Base-by-base conservation (phyloP, 2,797 vertebrate genomes). In the Numenius phaeopus region DNA sequence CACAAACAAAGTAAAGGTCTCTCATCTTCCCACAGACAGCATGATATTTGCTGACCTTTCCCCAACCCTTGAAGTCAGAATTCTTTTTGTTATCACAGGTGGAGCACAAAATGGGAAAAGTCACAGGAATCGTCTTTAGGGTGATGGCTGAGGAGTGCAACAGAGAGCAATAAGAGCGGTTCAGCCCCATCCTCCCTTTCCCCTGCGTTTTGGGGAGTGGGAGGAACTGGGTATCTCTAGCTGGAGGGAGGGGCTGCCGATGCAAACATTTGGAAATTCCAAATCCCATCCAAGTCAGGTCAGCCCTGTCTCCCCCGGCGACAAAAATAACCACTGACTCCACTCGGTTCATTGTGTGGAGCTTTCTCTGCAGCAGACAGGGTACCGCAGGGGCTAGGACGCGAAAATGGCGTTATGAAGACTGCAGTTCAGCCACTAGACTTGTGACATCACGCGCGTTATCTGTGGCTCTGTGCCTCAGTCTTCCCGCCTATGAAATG, bases 171-270 rank as follows among this genome's bases (percentile, higher is more conserved):
- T 2, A 18, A 86, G 13, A 32, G 30, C 29, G 57, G 37, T 16
- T 70, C 83, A 92, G 47, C n/a, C 30, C 46, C 58, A n/a, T 29
- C 23, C 24, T 67, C 70, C 58, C 40, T 57, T 61, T 50, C 16
- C 50, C 50, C 55, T 34, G 4, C 1, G 3, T 7, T 0, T 2
- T 6, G 18, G 29, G 42, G 8, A 27, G 8, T 3, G 21, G 16
- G 46, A 62, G 39, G 14, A 83, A 40, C 13, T 32, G 69, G 26
- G 2, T 22, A 15, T 40, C 16, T 37, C 32, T 20, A 30, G 18
- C 23, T 12, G 21, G 37, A 86, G 11, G n/a, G 26, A 46, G 23
- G 14, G 3, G 17, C 16, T 81, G 61, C 26, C 58, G 61, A 14
- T 23, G 29, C 49, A 67, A 32, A 73, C 24, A 1, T 21, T 1